Base-by-base conservation (phyloP, 2,797 vertebrate genomes). In the Liasis olivaceus region DNA sequence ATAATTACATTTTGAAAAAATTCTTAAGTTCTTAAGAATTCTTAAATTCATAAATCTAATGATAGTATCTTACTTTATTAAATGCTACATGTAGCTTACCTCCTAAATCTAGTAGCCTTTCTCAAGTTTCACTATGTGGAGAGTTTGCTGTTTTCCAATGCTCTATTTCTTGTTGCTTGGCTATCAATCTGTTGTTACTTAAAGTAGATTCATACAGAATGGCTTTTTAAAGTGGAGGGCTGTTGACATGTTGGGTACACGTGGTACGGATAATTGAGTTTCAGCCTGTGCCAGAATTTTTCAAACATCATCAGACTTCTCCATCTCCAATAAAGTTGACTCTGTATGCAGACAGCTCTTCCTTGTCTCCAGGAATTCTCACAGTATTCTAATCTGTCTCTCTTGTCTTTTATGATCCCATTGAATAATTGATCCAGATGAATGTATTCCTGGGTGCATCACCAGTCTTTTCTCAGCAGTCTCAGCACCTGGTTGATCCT, bases 1-100 rank as follows among this genome's bases (percentile, higher is more conserved):
- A 60, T 62, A 77, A 47, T 91, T 47, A 91, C 72, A 13, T 15
- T 88, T 85, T 84, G 87, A 89, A 89, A 69, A 54, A n/a, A 54
- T 42, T 9, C 54, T 86, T 22, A 60, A 54, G 1, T 54, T 54
- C 51, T 54, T 54, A 89, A 69, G 62, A n/a, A 54, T 42, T 9
- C 26, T 58, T 62, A 11, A 66, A 24, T 2, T 28, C 26, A 36
- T 42, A 87, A 87, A 72, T 77, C 60, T 89, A 47, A 47, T 84
- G 7, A 6, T n/a, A 69, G 22, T 60, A 54, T 42, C 62, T 51
- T 91, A 77, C 47, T 85, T 31, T 54, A 15, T 86, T 58, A 66
- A 56, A 91, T 91, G 24, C 51, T 36, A 31, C 4, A 36, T 36
- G 62, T 54, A 56, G 47, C 63, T 36, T 64, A 64, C 31, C 5